Evolutionary conservation across 2,797 vertebrate species (phyloP).

Genomic region (Tapera naevia): DNA sequence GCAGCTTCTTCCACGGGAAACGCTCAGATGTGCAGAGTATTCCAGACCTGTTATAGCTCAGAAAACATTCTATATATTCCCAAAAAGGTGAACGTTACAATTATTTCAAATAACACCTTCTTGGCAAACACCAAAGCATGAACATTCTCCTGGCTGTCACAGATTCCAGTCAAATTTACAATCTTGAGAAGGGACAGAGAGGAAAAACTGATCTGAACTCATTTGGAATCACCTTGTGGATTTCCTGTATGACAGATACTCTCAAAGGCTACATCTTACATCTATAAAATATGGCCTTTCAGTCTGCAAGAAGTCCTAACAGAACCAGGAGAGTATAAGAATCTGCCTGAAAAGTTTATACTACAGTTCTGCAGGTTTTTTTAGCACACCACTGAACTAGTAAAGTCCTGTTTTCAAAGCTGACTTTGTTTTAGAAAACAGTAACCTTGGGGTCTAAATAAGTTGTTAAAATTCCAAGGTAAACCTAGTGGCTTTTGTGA

Average conservation of each 20-base stretch:
- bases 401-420: neutral
- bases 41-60: neutral
- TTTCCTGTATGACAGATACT: neutral
- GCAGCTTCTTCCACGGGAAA: neutral
- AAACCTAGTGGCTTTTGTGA: neutral
- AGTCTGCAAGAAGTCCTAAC: neutral
- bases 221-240: neutral
- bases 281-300: neutral
- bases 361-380: neutral
- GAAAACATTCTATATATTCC: neutral
- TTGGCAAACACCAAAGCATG: neutral
- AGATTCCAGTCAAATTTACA: neutral
- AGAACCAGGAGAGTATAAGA: neutral
- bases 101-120: neutral
- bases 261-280: neutral
- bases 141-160: neutral
- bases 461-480: neutral
- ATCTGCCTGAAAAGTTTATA: neutral
- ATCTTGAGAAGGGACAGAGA: neutral
- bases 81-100: neutral
- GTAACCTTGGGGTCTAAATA: neutral
- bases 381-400: neutral
- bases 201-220: neutral
- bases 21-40: neutral
- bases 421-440: neutral